Evolutionary conservation across 2,888 invertebrate species (phyloP), one percentile per base, ranked within the genome.

Genomic region (Drosophila recens): DNA sequence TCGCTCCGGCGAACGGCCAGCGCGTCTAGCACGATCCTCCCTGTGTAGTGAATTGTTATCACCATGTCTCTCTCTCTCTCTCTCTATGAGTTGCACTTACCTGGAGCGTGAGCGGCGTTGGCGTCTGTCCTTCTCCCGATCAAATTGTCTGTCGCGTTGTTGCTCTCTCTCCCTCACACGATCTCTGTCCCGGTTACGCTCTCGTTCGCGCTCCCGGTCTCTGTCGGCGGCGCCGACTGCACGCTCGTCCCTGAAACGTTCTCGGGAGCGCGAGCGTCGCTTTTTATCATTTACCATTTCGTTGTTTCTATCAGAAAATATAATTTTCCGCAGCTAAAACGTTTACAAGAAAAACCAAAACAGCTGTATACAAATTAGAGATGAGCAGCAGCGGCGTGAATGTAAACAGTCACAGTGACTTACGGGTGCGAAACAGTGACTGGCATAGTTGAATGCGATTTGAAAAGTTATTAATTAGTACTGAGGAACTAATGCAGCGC

Each of bases 281-380:
- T 94, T 94, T 81, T 94, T 94, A 54, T 94, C 94, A 66, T 93
- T 92, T 1, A 91, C 93, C 92, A 92, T 92, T 61, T 36, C 30
- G 27, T 11, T 54, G 10, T 52, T n/a, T 20, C 43, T 23, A 61
- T 3, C 27, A 3, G 1, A 20, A 42, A 52, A 30, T 63, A 8
- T 5, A 48, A 20, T 43, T 33, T 56, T 52, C 23, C 13, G 11
- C n/a, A 34, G 5, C 27, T 13, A 76, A 76, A 70, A 72, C 61
- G 56, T 75, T 77, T 78, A 57, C 49, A 5, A 15, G n/a, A 61
- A 75, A 75, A 67, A 62, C 79, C 79, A 64, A 72, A 66, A 58
- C 67, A 79, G 53, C 61, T 68, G 72, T 62, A 17, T 10, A 5
- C 13, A 33, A 45, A 46, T 20, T n/a, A 75, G 77, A 48, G 80